Percentiles rank a stretch among this genome's conserved stretches.
These are phyloP conservation scores for Gulo gulo DNA, from an alignment of 2,113 vertebrate species.

Conservation along the genomic window DNA sequence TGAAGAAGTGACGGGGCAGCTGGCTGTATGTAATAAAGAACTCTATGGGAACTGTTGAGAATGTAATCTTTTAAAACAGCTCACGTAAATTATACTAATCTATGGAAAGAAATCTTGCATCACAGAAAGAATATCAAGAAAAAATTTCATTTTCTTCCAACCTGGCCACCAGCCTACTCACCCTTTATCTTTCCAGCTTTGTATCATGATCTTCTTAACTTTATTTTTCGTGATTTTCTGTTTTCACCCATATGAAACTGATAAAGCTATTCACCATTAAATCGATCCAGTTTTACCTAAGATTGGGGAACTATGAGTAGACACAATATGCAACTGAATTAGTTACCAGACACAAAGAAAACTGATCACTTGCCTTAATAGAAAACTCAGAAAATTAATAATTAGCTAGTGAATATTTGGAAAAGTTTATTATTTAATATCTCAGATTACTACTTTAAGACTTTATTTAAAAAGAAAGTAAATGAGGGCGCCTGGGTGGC, in stretches of 20 bases:
- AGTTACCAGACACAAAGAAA: conserved; percentile 24
- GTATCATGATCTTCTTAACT: background rate
- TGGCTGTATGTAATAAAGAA: background rate
- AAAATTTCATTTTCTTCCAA: conserved; percentile 40
- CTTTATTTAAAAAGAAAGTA: background rate
- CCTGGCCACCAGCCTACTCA: background rate
- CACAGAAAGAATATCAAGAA: background rate
- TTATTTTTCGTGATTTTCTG: background rate
- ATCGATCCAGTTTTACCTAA: conserved; percentile 11
- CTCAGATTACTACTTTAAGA: background rate
- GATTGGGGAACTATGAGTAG: conserved; percentile 24
- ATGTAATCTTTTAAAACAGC: background rate
- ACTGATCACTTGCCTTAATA: background rate
- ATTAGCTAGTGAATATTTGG: conserved; percentile 6
- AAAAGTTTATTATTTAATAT: background rate
- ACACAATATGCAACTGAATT: conserved; percentile 2
- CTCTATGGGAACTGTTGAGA: background rate
- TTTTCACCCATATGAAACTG: background rate
- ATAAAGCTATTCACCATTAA: conserved; percentile 11
- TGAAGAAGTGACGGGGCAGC: background rate
- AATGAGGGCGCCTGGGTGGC: background rate
- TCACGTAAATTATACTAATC: background rate
- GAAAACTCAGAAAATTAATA: conserved; percentile 48
- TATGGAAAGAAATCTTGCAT: background rate
- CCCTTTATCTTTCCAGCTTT: background rate